phyloP scores from a whole-genome alignment of 1,140 invertebrate species.

The Drosophila bifasciata region DNA sequence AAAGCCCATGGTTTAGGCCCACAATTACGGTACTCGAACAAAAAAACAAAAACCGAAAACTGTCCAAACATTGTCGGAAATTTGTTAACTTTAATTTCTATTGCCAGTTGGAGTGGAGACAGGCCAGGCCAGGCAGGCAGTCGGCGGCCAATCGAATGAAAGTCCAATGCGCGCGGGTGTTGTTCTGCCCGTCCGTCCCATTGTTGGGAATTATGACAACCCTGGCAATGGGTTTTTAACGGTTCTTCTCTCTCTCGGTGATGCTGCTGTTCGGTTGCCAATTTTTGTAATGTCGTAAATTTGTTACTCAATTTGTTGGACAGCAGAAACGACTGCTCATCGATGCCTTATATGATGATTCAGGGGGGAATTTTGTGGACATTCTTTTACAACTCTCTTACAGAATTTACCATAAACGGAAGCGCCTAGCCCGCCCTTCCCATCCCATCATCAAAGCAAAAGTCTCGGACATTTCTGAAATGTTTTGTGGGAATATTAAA shows the following conservation, averaged over 20 bases:
- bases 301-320: conserved; percentile 76
- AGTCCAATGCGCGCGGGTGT: conserved; percentile 52
- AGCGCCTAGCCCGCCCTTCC: conserved; percentile 44
- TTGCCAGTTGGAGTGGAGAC: conserved; percentile 69
- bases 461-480: conserved; percentile 64
- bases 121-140: conserved; percentile 47
- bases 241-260: conserved; percentile 30
- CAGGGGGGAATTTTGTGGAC: too few relatives aligned
- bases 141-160: conserved; percentile 13
- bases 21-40: conserved; percentile 71
- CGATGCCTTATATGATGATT: neutral
- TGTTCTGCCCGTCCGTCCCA: conserved; percentile 49
- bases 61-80: conserved; percentile 81
- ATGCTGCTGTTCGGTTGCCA: conserved; percentile 18
- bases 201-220: conserved; percentile 75
- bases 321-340: conserved; percentile 1
- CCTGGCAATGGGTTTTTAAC: conserved; percentile 61
- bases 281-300: conserved; percentile 60
- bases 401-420: conserved; percentile 67
- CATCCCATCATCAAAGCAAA: conserved; percentile 23
- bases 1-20: conserved; percentile 5
- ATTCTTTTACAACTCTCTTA: conserved; percentile 75
- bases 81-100: conserved; percentile 81
- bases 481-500: conserved; percentile 57
- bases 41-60: conserved; percentile 29